A percentile compares a stretch with the other conserved stretches of the same genome.
These are phyloP conservation scores for Sisyra terminalis DNA, from an alignment of 2,888 invertebrate genomes.

Conservation along the genomic window DNA sequence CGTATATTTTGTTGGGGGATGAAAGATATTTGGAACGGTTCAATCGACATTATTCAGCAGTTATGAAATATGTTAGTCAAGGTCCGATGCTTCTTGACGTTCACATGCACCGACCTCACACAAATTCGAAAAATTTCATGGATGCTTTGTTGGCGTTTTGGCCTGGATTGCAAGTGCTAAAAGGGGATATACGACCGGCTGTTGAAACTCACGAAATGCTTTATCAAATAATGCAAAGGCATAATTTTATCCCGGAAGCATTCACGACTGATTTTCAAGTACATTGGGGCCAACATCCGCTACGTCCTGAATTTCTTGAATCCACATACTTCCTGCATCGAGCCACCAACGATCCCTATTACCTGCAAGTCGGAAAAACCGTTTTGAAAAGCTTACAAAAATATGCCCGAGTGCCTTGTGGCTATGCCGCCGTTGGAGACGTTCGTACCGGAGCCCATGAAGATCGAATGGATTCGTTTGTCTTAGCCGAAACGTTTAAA, in stretches of 20 bases:
- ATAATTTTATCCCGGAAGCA: slow-evolving; percentile 96
- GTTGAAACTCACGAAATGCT: slow-evolving; percentile 99
- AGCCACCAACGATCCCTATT: slow-evolving; percentile 92
- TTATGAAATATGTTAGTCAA: slow-evolving; percentile 94
- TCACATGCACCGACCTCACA: slow-evolving; percentile 74
- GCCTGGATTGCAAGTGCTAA: slow-evolving; percentile 83
- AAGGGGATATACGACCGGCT: slow-evolving; percentile 86
- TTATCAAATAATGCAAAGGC: slow-evolving; percentile 93
- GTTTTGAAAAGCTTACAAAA: slow-evolving; percentile 79
- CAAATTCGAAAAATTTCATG: slow-evolving; percentile 92
- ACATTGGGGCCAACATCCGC: slow-evolving; percentile 95
- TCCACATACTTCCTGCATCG: slow-evolving; percentile 94
- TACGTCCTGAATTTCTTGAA: slow-evolving; percentile 94
- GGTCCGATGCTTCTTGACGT: slow-evolving; percentile 93
- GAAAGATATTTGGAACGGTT: slow-evolving; percentile 87
- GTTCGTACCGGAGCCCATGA: slow-evolving; percentile 81
- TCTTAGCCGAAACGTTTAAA: slow-evolving; percentile 94
- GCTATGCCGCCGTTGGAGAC: slow-evolving; percentile 95
- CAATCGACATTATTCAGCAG: slow-evolving; percentile 86
- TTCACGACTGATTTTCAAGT: slow-evolving; percentile 95
- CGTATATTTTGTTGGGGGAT: slow-evolving; percentile 88
- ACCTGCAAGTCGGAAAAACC: slow-evolving; percentile 79
- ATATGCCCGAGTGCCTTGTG: slow-evolving; percentile 86
- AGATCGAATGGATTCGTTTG: slow-evolving; percentile 97
- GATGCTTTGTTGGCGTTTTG: slow-evolving; percentile 94